Evolutionary conservation across 2,888 invertebrate species (phyloP), one percentile per base, ranked within the genome.

Genomic region (Patella ulyssiponensis): DNA sequence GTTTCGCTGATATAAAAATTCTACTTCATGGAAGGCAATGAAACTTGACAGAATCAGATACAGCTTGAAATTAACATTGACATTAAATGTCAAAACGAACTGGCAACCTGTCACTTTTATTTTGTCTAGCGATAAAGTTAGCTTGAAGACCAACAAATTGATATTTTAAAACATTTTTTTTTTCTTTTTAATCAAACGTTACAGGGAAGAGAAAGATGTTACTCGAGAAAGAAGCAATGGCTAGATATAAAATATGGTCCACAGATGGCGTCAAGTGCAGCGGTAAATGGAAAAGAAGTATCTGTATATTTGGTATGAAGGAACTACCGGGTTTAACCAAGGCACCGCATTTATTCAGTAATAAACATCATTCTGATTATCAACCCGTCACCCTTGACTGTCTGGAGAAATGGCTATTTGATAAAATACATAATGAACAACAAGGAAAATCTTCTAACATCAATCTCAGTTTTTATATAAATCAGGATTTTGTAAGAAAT

Each of bases 221-320:
- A 23, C 12, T 3, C 11, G 64, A 64, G 23, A 20, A 12, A 3
- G 64, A 64, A 12, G 64, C 20, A 20, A 23, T 64, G 64, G 23
- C 64, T 23, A 20, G 64, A 64, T 64, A 20, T 14, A 64, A 64
- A 64, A 3, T 64, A 3, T 64, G 64, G 64, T 15, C 20, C 5
- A 12, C 2, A 11, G 11, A 12, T 23, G n/a, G 56, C 1, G 23
- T 23, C 20, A 2, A 11, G 23, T 76, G 76, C 33, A 11, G 54
- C 53, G 71, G 76, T 9, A 70, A 53, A 71, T 27, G 23, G 71
- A 69, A 71, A 23, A 51, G 71, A 52, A 51, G 53, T 17, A 71
- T 76, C 71, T 76, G 76, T 53, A 23, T 76, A 14, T 76, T 76
- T 54, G 56, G 56, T 27, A 70, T 71, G 27, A 17, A n/a, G 9